Evolutionary conservation across 2,888 invertebrate genomes (phyloP).

Genomic region (Melieria picta): DNA sequence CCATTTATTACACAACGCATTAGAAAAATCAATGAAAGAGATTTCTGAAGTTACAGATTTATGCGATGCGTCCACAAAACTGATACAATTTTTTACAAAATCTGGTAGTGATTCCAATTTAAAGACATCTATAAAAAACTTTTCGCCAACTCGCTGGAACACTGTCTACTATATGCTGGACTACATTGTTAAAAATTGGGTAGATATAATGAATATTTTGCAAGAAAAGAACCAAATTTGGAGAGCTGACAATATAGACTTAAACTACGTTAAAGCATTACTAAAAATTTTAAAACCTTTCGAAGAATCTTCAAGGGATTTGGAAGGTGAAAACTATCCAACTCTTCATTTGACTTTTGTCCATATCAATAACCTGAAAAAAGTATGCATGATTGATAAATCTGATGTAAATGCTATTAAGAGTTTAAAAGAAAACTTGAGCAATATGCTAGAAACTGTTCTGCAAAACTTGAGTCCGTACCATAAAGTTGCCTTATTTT

Average conservation of each 20-base stretch:
- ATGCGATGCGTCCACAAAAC: constrained; percentile 17
- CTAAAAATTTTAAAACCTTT: constrained; percentile 33
- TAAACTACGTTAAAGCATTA: constrained; percentile 29
- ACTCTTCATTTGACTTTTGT: constrained; percentile 37
- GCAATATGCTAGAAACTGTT: constrained; percentile 24
- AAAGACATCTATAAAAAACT: constrained; percentile 20
- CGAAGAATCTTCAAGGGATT: constrained; percentile 29
- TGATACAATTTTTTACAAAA: constrained; percentile 38
- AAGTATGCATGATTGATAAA: constrained; percentile 16
- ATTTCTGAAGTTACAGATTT: constrained; percentile 30
- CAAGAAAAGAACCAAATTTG: constrained; percentile 28
- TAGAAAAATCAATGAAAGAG: constrained; percentile 34
- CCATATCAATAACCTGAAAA: constrained; percentile 33
- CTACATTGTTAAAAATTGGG: constrained; percentile 35
- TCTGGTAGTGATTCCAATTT: constrained; percentile 21
- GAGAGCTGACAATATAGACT: constrained; percentile 30
- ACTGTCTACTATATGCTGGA: constrained; percentile 29
- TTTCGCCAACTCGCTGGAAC: constrained; percentile 37
- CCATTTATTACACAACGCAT: constrained; percentile 34
- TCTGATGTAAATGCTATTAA: constrained; percentile 30
- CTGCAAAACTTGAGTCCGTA: constrained; percentile 29
- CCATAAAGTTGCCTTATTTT: constrained; percentile 42
- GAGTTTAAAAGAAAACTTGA: constrained; percentile 33
- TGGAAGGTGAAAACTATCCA: constrained; percentile 29
- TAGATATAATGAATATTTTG: constrained; percentile 24